These are phyloP conservation scores for Stichodactyla helianthus DNA, from an alignment of 64 coral and sea anemone genomes.

Conservation along the genomic window DNA sequence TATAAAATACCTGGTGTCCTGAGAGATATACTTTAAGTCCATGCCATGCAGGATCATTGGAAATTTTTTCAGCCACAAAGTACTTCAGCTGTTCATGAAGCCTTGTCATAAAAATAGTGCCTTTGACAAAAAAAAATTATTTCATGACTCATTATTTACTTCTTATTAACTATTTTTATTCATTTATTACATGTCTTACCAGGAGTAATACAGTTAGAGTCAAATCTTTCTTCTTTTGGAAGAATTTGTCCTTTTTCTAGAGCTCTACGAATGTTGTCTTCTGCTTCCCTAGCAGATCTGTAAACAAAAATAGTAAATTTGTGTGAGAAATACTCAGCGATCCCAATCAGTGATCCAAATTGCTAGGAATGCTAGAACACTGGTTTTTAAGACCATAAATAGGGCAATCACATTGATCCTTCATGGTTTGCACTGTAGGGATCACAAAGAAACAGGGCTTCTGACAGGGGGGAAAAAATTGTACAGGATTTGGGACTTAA, in stretches of 20 bases:
- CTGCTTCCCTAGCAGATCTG: slow-evolving; percentile 93
- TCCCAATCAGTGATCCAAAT: too few species aligned
- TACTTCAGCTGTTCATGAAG: slow-evolving; percentile 94
- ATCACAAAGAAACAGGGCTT: too few species aligned
- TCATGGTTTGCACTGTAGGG: too few species aligned
- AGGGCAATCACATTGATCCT: too few species aligned
- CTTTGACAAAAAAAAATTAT: slow-evolving; percentile 9
- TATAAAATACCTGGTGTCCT: slow-evolving; percentile 74
- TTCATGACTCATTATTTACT: too few species aligned
- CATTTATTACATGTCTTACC: slow-evolving; percentile 34
- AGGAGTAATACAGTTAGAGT: slow-evolving; percentile 98
- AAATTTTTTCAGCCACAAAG: slow-evolving; percentile 87
- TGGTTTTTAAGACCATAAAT: too few species aligned
- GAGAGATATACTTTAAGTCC: slow-evolving; percentile 80
- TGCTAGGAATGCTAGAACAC: too few species aligned
- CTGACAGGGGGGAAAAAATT: too few species aligned
- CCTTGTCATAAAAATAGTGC: slow-evolving; percentile 84
- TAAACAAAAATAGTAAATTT: neutral
- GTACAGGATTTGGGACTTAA: too few species aligned
- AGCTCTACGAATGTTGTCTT: slow-evolving; percentile 96
- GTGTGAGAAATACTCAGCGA: too few species aligned
- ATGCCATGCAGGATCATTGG: slow-evolving; percentile 94
- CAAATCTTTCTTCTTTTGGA: slow-evolving; percentile 98
- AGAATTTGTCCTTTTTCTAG: slow-evolving; percentile 84
- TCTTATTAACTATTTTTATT: too few species aligned